Conservation (phyloP, 2,797 vertebrate species). For the Oryzias sinensis region DNA sequence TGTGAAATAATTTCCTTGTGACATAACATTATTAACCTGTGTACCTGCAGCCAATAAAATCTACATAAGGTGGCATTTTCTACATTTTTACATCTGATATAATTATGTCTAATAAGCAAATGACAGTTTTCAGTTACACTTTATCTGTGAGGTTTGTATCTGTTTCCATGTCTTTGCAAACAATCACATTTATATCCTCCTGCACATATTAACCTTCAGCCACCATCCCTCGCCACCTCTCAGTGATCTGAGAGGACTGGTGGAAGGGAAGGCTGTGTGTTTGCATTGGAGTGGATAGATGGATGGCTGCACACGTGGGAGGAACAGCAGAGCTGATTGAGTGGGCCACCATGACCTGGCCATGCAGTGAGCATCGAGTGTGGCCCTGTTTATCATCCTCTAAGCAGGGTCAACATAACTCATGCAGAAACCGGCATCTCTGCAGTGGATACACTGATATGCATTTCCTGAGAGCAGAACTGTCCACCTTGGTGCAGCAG, state of each 20-base stretch:
- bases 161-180: conserved; percentile 16
- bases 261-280: conserved; percentile 14
- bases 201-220: conserved; percentile 74
- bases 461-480: conserved; percentile 12
- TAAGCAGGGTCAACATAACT: conserved; percentile 39
- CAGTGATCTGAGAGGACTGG: conserved; percentile 62
- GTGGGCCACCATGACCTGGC: conserved; percentile 39
- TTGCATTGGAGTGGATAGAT: conserved; percentile 33
- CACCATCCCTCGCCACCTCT: conserved; percentile 40
- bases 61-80: no score
- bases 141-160: neutral
- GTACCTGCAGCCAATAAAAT: no score
- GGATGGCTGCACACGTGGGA: conserved; percentile 32
- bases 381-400: conserved; percentile 47
- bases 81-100: no score
- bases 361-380: conserved; percentile 42
- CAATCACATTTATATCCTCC: conserved; percentile 27
- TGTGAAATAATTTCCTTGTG: no score
- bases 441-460: conserved; percentile 23
- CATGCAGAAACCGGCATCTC: conserved; percentile 17
- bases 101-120: no score
- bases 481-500: neutral
- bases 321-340: conserved; percentile 51
- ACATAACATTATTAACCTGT: no score
- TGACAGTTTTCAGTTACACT: no score